Evolutionary conservation across 2,888 invertebrate genomes (phyloP), one percentile per base, ranked within the genome.

Genomic region (Carpatolechia fugitivella): DNA sequence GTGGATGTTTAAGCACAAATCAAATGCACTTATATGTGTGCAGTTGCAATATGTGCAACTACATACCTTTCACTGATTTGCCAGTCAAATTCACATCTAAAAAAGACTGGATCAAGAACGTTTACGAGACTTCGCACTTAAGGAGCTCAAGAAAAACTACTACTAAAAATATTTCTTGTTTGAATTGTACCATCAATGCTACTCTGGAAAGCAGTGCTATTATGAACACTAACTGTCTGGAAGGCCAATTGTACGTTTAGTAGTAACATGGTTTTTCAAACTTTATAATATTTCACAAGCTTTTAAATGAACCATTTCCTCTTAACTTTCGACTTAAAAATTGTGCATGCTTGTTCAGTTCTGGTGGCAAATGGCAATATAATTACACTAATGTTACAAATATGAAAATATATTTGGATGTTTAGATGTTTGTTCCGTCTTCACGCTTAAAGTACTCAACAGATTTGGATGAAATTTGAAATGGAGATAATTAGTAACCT

Each of bases 21-120:
- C 80, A 82, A 58, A 60, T 79, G 24, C 74, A 76, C 48, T 76
- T 72, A 46, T 85, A 79, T 65, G 82, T 84, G 38, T 87, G 87
- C 63, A 71, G 82, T 44, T 85, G 86, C 66, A 83, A 87, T 72
- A 76, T 85, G 50, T 87, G 87, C 68, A 87, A 87, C 70, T 72
- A 76, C 65, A 68, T 83, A 65, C 70, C 85, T 46, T 76, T 85
- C 60, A 74, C 76, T 63, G 80, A 83, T 63, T 76, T 86, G 80
- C 86, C 86, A 44, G 69, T 70, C 62, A 69, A 76, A 65, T 86
- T 80, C 72, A 57, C 71, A 8, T 70, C 65, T 55, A 80, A 77
- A 64, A 68, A 60, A 58, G 74, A 80, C 57, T 87, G 87, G 87
- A 57, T 76, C 49, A 71, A 80, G 58, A 80, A 86, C 71, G 73